Base-by-base conservation (phyloP, 2,797 vertebrate genomes). In the Amblyopsis hoosieri region DNA sequence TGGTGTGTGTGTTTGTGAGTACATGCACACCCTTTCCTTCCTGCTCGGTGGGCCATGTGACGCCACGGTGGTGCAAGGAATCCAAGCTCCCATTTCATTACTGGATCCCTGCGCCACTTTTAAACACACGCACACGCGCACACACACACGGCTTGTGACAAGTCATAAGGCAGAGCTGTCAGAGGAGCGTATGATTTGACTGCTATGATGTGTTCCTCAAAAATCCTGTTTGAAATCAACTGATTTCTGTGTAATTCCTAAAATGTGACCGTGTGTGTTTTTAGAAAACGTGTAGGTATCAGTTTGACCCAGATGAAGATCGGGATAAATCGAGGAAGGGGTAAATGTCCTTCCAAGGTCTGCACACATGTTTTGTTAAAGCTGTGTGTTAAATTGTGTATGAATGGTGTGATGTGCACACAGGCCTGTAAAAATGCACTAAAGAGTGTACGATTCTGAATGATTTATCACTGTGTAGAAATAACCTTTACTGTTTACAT, bases 1-100 rank as follows among this genome's bases (percentile, higher is more conserved):
- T 29, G 42, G 57, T 23, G 31, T 33, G 67, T 58, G 49, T 59
- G 46, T 47, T 57, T 48, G 62, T 79, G 83, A 82, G 77, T 81
- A 76, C 76, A 75, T 37, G 23, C 60, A 55, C 67, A 33, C 76
- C 72, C 60, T 84, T 77, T 81, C 82, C 76, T 86, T 87, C 80
- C 85, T 80, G 74, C 57, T 51, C 62, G 59, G 42, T 61, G 79
- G 78, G 79, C 76, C 68, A 29, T n/a, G 63, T 79, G 79, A 82
- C 66, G 57, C 81, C 75, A 6, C 1, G 3, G 57, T 54, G 62
- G 64, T 69, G 68, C 54, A 12, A 67, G 54, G 60, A 83, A 82
- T 74, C 75, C 69, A 14, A 72, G 80, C 74, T 87, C 69, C 29
- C 45, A 64, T 81, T 76, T 75, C 74, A 57, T 57, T 55, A 55